Conservation (phyloP, 1,140 invertebrate genomes). For the Choristoneura fumiferana region DNA sequence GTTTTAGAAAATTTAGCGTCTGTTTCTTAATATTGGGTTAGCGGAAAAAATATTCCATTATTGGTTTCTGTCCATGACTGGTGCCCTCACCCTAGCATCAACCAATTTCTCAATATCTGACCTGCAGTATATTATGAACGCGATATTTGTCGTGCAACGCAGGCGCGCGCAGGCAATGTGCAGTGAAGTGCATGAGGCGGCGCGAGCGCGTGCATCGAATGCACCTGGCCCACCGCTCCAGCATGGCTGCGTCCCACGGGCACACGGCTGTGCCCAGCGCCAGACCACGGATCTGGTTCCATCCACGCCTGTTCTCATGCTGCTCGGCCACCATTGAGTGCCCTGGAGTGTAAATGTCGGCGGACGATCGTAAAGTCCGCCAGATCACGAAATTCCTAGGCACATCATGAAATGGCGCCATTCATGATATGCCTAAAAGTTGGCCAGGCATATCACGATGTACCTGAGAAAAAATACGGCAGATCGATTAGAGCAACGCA, state of each 20-base stretch:
- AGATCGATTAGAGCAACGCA: too few species aligned
- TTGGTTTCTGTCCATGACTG: too few species aligned
- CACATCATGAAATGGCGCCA: too few species aligned
- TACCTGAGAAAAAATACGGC: too few species aligned
- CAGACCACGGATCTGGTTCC: conserved; percentile 50
- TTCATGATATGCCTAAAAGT: too few species aligned
- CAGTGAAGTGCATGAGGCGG: conserved; percentile 50
- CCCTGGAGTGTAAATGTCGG: conserved; percentile 38
- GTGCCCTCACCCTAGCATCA: too few species aligned
- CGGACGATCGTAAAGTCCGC: too few species aligned
- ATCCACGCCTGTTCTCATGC: conserved; percentile 42
- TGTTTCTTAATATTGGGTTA: too few species aligned
- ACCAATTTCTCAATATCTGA: conserved; percentile 22
- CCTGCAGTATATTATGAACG: conserved; percentile 63
- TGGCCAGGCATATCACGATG: too few species aligned
- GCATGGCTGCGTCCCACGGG: conserved; percentile 55
- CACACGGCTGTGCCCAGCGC: conserved; percentile 49
- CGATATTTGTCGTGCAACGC: conserved; percentile 59
- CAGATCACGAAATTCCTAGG: too few species aligned
- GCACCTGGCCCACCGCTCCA: conserved; percentile 62
- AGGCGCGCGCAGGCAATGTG: conserved; percentile 59
- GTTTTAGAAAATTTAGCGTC: too few species aligned
- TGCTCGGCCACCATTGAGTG: conserved; percentile 68
- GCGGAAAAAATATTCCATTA: too few species aligned
- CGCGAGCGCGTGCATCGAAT: conserved; percentile 42